Evolutionary conservation across 2,797 vertebrate genomes (phyloP), one percentile per base, ranked within the genome.

Genomic region (Semotilus atromaculatus): DNA sequence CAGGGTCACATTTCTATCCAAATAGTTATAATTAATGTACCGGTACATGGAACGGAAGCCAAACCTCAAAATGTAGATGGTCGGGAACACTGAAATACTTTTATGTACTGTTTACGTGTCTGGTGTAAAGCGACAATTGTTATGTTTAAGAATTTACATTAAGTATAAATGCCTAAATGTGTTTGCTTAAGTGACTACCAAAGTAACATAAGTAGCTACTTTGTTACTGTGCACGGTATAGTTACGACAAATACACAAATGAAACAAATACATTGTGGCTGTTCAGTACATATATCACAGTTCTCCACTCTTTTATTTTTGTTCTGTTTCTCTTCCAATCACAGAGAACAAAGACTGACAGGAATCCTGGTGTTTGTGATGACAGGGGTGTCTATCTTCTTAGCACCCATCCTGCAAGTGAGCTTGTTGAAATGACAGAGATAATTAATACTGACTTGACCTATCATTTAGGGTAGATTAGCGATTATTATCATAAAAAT

Each of bases 361-460:
- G 98, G 98, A 18, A 95, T 97, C 88, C 88, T 99, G 29, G 98
- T 99, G 89, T 99, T 99, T 34, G 92, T 97, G 85, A 95, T 99
- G 76, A 99, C 97, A 0, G 98, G 98, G 58, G 95, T 97, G 79
- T 99, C 98, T 0, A 97, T 99, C 92, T 99, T 99, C 91, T 94
- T 99, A 58, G 97, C 98, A 84, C 98, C 98, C 0, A 36, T 99
- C 68, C 94, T 99, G 7, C 97, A 99, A 97, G 98, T 99, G 94
- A 90, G 90, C 18, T 72, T 79, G 53, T 29, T 55, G 9, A 68
- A 60, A 78, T 68, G 18, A 84, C 64, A 70, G 64, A 84, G 43
- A 58, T 43, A 43, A 70, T 68, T 77, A 70, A 58, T 31, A 77
- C 48, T 13, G n/a, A 78, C 14, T 18, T 53, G 8, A 40, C 58